These are phyloP conservation scores for Adelosebastes latens DNA, from an alignment of 2,797 vertebrate genomes.

Conservation along the genomic window DNA sequence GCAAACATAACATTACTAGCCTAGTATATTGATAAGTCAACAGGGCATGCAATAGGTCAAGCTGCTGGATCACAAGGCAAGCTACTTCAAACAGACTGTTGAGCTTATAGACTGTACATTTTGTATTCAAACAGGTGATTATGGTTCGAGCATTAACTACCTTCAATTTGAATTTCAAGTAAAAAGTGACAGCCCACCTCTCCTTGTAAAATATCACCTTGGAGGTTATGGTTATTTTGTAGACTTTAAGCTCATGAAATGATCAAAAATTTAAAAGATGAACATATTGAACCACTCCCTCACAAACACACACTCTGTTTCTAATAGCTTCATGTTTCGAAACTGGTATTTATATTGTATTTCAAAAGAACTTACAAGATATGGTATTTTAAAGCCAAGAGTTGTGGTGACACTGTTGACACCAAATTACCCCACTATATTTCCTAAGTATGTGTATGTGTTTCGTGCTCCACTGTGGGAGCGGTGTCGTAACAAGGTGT, in stretches of 20 bases:
- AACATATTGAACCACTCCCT: background rate
- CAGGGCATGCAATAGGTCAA: background rate
- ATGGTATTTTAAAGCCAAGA: background rate
- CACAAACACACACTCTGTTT: background rate
- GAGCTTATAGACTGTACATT: background rate
- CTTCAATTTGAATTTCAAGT: background rate
- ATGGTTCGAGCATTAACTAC: background rate
- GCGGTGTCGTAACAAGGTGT: constrained; percentile 62
- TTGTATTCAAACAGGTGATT: background rate
- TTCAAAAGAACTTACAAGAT: background rate
- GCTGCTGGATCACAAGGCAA: background rate
- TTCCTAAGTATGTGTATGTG: constrained; percentile 6
- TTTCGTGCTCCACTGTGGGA: background rate
- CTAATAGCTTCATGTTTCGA: background rate
- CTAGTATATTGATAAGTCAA: background rate
- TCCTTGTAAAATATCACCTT: background rate
- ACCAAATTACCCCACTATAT: background rate
- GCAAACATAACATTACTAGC: background rate
- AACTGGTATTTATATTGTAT: background rate
- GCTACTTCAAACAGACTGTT: background rate
- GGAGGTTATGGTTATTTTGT: background rate
- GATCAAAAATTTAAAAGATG: background rate
- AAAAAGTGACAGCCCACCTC: background rate
- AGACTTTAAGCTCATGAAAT: background rate
- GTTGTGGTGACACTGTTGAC: background rate